Evolutionary conservation across 2,888 invertebrate species (phyloP).

Genomic region (Archips xylosteana): DNA sequence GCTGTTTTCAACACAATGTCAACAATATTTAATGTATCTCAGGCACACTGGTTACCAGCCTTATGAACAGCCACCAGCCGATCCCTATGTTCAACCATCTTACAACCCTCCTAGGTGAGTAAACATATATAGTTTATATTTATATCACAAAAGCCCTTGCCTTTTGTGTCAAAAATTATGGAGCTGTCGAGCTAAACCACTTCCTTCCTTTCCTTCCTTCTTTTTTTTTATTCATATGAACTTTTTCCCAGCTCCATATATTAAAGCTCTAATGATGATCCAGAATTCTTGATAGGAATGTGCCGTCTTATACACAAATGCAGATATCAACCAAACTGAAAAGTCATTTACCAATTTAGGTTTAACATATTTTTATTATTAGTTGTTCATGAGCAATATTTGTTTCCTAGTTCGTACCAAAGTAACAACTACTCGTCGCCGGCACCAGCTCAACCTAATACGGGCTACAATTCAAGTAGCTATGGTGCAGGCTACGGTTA

Average conservation of each 20-base stretch:
- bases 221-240: too few relatives aligned
- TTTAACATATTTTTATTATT: background rate
- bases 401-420: conserved; percentile 70
- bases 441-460: conserved; percentile 59
- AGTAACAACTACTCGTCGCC: conserved; percentile 68
- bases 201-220: too few relatives aligned
- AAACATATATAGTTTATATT: background rate
- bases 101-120: conserved; percentile 71
- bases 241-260: background rate
- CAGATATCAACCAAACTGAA: conserved; percentile 58
- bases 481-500: conserved; percentile 74
- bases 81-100: conserved; percentile 71
- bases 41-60: conserved; percentile 79
- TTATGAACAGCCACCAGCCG: conserved; percentile 71
- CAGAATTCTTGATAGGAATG: conserved; percentile 81
- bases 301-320: conserved; percentile 84
- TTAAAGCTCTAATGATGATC: conserved; percentile 68
- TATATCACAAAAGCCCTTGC: too few relatives aligned
- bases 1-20: conserved; percentile 19
- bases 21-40: conserved; percentile 39
- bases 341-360: background rate
- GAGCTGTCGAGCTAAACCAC: too few relatives aligned
- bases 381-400: conserved; percentile 11
- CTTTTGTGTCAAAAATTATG: too few relatives aligned
- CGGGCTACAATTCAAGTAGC: conserved; percentile 69